Evolutionary conservation across 2,888 invertebrate species (phyloP).

Genomic region (Chydorus sphaericus): DNA sequence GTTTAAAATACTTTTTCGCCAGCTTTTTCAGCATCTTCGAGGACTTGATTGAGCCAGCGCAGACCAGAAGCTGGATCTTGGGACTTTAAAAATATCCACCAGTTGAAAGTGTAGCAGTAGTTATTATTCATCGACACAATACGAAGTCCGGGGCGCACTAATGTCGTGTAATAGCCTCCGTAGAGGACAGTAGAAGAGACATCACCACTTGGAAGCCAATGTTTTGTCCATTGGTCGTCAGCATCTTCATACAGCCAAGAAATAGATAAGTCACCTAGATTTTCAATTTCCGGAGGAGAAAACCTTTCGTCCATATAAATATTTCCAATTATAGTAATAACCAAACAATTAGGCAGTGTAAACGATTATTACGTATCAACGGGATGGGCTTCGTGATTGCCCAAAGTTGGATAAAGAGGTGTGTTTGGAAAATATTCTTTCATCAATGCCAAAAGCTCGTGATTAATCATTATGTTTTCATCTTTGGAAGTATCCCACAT

Average conservation of each 20-base stretch:
- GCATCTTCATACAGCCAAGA: constrained; percentile 36
- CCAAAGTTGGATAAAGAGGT: constrained; percentile 15
- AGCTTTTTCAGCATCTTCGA: constrained; percentile 32
- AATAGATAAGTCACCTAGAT: constrained; percentile 25
- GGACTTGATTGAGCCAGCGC: constrained; percentile 33
- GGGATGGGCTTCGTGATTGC: constrained; percentile 13
- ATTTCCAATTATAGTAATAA: too few relatives aligned
- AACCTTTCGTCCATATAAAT: too few relatives aligned
- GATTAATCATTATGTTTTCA: constrained; percentile 43
- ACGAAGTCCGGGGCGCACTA: constrained; percentile 30
- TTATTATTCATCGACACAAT: constrained; percentile 37
- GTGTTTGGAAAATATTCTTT: constrained; percentile 13
- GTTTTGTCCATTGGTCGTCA: constrained; percentile 29
- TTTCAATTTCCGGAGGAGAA: constrained; percentile 30
- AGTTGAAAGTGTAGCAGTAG: constrained; percentile 34
- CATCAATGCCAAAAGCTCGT: constrained; percentile 29
- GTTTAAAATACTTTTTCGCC: constrained; percentile 24
- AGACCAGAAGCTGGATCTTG: constrained; percentile 37
- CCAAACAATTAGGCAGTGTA: too few relatives aligned
- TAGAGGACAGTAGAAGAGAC: constrained; percentile 21
- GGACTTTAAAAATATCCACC: constrained; percentile 26
- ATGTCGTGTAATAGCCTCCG: constrained; percentile 31
- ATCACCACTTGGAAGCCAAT: constrained; percentile 32
- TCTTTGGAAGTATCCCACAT: constrained; percentile 64
- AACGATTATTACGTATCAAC: constrained; percentile 15